Evolutionary conservation across 2,888 invertebrate species (phyloP).

Genomic region (Agonopterix alstromeriana): DNA sequence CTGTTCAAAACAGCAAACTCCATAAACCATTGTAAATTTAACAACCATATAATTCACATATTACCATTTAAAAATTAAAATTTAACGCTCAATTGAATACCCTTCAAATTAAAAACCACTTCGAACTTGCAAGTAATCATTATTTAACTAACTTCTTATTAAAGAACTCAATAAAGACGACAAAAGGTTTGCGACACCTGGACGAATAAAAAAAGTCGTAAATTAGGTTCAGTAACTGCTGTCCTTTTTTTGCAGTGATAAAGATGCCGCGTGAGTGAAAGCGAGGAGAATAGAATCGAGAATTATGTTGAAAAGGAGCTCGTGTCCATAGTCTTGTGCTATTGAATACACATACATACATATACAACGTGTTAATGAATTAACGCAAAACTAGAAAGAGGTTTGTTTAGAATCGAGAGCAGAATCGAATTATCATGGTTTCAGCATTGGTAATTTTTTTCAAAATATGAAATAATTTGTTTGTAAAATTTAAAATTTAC

Average conservation of each 20-base stretch:
- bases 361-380: no score
- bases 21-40: neutral
- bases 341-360: no score
- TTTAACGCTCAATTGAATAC: conserved; percentile 5
- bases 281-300: neutral
- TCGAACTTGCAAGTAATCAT: neutral
- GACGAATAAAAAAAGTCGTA: neutral
- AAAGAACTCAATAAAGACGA: neutral
- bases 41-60: conserved; percentile 1
- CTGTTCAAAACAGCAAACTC: neutral
- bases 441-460: no score
- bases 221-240: neutral
- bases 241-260: neutral
- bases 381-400: no score
- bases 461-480: no score
- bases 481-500: no score
- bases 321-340: no score
- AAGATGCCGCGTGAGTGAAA: neutral
- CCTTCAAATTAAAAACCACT: conserved; percentile 5
- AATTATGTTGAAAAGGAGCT: no score
- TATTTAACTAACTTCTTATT: no score
- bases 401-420: no score
- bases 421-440: no score
- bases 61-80: conserved; percentile 1
- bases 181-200: neutral